Conservation (phyloP, 2,797 vertebrate genomes). For the Betta splendens region DNA sequence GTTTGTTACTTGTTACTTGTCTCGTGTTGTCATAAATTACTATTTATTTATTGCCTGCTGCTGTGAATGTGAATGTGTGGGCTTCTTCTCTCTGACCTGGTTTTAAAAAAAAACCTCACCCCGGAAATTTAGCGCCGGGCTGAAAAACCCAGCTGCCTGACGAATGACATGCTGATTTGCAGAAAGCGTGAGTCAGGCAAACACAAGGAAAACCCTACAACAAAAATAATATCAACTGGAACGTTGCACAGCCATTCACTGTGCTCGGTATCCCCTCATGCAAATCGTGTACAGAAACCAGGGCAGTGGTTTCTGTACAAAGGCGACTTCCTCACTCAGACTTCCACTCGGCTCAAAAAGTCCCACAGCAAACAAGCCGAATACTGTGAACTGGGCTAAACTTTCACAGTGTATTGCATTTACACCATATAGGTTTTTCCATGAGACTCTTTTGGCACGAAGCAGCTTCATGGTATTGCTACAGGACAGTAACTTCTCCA, state of each 20-base stretch:
- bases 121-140: conserved; percentile 7
- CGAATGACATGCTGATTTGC: conserved; percentile 1
- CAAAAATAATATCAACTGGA: background rate
- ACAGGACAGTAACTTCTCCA: no score
- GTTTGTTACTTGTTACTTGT: no score
- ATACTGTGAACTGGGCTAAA: background rate
- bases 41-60: conserved; percentile 24
- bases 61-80: background rate
- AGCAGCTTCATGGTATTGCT: background rate
- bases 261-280: conserved; percentile 43
- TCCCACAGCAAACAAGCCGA: background rate
- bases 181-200: conserved; percentile 36
- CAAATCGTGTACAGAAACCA: conserved; percentile 48
- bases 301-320: conserved; percentile 36
- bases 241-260: background rate
- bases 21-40: no score
- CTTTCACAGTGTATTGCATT: no score
- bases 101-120: conserved; percentile 13
- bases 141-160: background rate
- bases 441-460: background rate
- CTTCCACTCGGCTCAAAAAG: conserved; percentile 19
- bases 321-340: conserved; percentile 60
- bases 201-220: conserved; percentile 33
- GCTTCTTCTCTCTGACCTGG: background rate
- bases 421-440: no score